Percentiles rank a stretch among this genome's conserved stretches.
Evolutionary conservation across 2,797 vertebrate species (phyloP).

Genomic region (Galaxias olidus): DNA sequence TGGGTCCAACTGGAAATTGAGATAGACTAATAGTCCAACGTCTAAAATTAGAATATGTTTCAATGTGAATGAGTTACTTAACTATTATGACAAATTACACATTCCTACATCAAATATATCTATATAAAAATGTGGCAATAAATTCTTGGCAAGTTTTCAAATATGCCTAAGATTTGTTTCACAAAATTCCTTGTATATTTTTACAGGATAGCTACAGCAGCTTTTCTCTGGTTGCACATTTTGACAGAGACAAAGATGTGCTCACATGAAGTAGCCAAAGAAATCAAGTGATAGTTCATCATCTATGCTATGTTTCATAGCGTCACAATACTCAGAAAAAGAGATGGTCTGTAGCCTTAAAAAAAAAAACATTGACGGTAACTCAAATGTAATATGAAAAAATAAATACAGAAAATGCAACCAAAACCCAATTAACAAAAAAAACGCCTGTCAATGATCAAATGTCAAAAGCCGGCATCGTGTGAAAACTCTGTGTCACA

Average conservation of each 20-base stretch:
- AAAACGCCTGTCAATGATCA: constrained; percentile 58
- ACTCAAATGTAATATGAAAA: neutral
- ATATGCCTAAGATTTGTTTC: too few relatives aligned
- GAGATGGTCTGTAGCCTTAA: constrained; percentile 1
- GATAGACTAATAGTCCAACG: too few relatives aligned
- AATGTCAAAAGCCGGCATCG: constrained; percentile 58
- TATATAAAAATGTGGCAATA: too few relatives aligned
- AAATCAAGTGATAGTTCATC: neutral
- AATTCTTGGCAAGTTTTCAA: too few relatives aligned
- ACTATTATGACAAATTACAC: too few relatives aligned
- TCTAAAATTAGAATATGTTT: too few relatives aligned
- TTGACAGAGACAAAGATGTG: neutral
- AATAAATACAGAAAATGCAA: constrained; percentile 43
- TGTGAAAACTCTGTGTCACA: constrained; percentile 47
- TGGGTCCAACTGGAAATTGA: too few relatives aligned
- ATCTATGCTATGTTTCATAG: neutral
- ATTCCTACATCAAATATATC: too few relatives aligned
- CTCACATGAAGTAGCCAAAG: neutral
- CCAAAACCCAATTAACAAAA: constrained; percentile 36
- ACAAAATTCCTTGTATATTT: neutral
- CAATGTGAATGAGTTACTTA: too few relatives aligned
- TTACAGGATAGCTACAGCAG: neutral
- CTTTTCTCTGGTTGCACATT: too few relatives aligned
- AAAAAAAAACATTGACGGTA: neutral
- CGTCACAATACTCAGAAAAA: neutral